Conservation (phyloP, 1,140 invertebrate genomes). For the Stegodyphus mimosarum region DNA sequence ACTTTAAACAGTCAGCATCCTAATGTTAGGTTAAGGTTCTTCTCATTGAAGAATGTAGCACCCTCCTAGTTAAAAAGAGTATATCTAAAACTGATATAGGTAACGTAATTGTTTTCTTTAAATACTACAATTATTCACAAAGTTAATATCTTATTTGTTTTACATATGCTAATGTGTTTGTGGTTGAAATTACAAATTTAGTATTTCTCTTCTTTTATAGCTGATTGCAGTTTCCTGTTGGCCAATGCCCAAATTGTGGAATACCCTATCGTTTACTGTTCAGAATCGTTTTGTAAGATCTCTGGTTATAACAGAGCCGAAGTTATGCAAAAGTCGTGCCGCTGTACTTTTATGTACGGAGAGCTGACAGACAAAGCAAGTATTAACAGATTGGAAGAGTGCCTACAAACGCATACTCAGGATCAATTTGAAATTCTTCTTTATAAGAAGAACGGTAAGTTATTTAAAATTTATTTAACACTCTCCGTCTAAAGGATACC, state of each 20-base stretch:
- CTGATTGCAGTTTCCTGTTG: slow-evolving; percentile 98
- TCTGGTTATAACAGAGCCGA: slow-evolving; percentile 98
- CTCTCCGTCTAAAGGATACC: too few relatives aligned
- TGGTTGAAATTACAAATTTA: not conserved
- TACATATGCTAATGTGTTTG: too few relatives aligned
- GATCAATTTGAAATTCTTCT: slow-evolving; percentile 96
- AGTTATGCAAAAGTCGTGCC: slow-evolving; percentile 91
- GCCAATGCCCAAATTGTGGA: slow-evolving; percentile 99
- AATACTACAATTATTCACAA: too few relatives aligned
- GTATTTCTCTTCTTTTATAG: slow-evolving; percentile 69
- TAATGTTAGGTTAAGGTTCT: too few relatives aligned
- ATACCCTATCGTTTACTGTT: slow-evolving; percentile 99
- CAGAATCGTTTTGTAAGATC: slow-evolving; percentile 99
- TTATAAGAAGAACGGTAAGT: slow-evolving; percentile 99
- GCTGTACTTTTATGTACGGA: slow-evolving; percentile 99
- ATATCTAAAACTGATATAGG: too few relatives aligned
- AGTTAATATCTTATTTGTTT: too few relatives aligned
- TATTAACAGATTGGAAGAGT: slow-evolving; percentile 90
- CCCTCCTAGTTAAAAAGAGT: too few relatives aligned
- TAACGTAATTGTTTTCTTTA: too few relatives aligned
- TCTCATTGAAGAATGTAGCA: too few relatives aligned
- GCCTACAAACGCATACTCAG: slow-evolving; percentile 92
- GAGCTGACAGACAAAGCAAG: slow-evolving; percentile 98
- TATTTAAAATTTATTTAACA: not conserved
- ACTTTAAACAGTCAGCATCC: too few relatives aligned